Evolutionary conservation across 1,140 invertebrate species (phyloP).

Genomic region (Cyrtorhinus lividipennis): DNA sequence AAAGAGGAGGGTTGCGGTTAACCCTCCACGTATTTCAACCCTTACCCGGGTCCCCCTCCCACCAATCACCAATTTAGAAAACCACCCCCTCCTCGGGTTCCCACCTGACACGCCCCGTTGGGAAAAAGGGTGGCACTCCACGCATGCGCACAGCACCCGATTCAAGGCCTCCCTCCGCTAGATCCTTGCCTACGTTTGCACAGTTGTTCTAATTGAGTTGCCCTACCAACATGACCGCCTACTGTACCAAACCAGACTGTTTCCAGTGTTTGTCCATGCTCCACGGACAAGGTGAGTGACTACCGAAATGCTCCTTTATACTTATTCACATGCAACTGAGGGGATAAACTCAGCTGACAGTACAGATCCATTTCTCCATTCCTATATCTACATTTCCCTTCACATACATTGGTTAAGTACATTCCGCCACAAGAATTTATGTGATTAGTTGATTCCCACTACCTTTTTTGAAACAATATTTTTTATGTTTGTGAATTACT

Average conservation of each 20-base stretch:
- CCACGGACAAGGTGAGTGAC: slow-evolving; percentile 3
- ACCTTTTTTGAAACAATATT: too few species aligned
- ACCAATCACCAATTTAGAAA: not conserved
- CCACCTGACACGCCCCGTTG: not conserved
- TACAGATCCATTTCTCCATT: too few species aligned
- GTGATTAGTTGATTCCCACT: too few species aligned
- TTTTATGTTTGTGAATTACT: too few species aligned
- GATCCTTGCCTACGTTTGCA: not conserved
- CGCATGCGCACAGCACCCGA: not conserved
- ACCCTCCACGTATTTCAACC: not conserved
- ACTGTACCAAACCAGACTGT: slow-evolving; percentile 17
- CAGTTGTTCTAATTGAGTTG: slow-evolving; percentile 7
- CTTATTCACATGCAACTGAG: not conserved
- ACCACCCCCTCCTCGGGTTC: not conserved
- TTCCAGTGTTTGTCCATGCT: slow-evolving; percentile 17
- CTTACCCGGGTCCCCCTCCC: not conserved
- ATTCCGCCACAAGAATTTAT: too few species aligned
- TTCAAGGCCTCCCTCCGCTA: not conserved
- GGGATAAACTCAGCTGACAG: too few species aligned
- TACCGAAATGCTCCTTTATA: not conserved
- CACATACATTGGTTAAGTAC: too few species aligned
- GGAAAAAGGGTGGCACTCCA: not conserved
- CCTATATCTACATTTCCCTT: too few species aligned
- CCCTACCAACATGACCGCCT: slow-evolving; percentile 10
- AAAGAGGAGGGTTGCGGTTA: not conserved